phyloP scores from a whole-genome alignment of 2,113 vertebrate genomes.

The Octodon degus region DNA sequence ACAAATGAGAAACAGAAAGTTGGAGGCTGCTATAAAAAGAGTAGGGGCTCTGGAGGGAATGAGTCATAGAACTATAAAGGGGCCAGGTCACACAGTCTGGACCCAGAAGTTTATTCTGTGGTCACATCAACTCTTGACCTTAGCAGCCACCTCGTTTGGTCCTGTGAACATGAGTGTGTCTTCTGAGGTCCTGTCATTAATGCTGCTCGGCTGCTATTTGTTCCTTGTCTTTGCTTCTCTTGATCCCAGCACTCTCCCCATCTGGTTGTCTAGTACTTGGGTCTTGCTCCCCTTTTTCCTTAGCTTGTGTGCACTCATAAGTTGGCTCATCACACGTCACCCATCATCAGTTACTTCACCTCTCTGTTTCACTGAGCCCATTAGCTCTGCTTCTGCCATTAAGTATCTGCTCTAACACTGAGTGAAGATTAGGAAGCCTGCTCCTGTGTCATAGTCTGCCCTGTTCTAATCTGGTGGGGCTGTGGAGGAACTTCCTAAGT shows the following conservation, averaged over 20 bases:
- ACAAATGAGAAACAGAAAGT: background rate
- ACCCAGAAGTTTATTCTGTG: background rate
- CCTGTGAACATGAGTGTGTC: rapidly evolving
- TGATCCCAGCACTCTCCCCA: background rate
- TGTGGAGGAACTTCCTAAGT: background rate
- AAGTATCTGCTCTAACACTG: background rate
- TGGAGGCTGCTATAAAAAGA: background rate
- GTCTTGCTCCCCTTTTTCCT: background rate
- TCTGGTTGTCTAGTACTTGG: background rate
- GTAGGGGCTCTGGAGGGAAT: background rate
- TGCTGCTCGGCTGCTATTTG: background rate
- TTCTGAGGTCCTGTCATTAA: background rate
- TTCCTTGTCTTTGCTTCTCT: background rate
- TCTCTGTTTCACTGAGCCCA: background rate
- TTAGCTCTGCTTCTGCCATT: background rate
- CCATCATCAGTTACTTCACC: background rate
- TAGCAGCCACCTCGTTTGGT: background rate
- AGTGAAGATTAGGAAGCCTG: background rate
- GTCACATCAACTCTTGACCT: background rate
- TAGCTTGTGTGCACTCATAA: background rate
- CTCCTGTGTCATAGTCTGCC: background rate
- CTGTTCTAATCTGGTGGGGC: background rate
- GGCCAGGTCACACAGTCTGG: background rate
- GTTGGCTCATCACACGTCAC: background rate
- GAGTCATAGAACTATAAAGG: background rate